These are phyloP conservation scores for Pterocles orientalis DNA, from an alignment of 2,113 vertebrate species.

Conservation along the genomic window DNA sequence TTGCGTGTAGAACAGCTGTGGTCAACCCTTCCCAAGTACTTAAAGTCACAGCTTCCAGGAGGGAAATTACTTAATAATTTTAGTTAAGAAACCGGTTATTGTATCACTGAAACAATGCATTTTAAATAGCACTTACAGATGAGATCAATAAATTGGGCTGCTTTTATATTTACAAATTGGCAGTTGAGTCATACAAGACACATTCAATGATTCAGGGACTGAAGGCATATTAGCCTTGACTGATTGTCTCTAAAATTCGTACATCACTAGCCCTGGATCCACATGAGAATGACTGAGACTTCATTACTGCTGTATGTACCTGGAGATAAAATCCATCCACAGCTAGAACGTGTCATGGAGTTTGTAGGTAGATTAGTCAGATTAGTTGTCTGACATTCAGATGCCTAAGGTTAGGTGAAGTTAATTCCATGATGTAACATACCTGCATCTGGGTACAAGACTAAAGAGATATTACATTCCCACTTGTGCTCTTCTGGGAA, in stretches of 20 bases:
- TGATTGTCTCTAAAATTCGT: neutral
- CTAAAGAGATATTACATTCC: neutral
- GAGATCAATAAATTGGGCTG: neutral
- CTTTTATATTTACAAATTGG: constrained; percentile 2
- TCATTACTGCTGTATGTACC: neutral
- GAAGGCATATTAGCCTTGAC: neutral
- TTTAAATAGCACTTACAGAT: neutral
- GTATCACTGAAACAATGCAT: neutral
- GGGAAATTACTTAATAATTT: neutral
- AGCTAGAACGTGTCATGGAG: neutral
- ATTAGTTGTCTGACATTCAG: neutral
- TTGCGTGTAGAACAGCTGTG: neutral
- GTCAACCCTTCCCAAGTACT: neutral
- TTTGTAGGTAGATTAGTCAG: neutral
- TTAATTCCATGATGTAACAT: neutral
- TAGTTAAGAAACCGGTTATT: neutral
- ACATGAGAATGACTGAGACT: neutral
- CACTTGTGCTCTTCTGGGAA: neutral
- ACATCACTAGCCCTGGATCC: neutral
- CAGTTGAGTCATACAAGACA: neutral
- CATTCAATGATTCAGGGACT: neutral
- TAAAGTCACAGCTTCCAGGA: neutral
- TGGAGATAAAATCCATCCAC: neutral
- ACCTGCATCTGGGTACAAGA: neutral
- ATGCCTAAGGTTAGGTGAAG: neutral